Evolutionary conservation across 2,888 invertebrate species (phyloP), one percentile per base, ranked within the genome.

Genomic region (Pherbina coryleti): DNA sequence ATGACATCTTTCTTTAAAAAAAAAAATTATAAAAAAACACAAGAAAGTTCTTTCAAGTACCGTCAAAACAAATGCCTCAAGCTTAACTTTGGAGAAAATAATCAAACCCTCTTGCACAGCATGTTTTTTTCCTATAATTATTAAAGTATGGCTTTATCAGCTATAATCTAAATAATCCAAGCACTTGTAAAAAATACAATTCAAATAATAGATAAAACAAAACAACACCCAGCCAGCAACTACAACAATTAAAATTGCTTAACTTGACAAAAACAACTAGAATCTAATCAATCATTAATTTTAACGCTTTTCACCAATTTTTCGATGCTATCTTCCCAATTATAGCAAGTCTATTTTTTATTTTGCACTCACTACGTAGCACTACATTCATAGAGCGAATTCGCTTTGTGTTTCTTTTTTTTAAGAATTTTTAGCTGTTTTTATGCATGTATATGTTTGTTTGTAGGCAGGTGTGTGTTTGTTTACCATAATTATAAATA

Each of bases 251-350:
- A 37, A 34, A 37, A 66, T 14, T 22, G 44, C 9, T 34, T 22
- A 17, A 37, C 31, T 37, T 34, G 37, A 37, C 34, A 34, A 44
- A 37, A 34, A 60, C 60, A 22, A 19, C 31, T 67, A 34, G 22
- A 34, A 67, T 44, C 37, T 44, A 67, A 67, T 67, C 67, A 67
- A 67, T 34, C 37, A 11, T 22, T 67, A 31, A 67, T 44, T 67
- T 67, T 67, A 67, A 67, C 67, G 67, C 67, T 67, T 67, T 67
- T 67, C 67, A 34, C 67, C 37, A 67, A 67, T 19, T 37, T 37
- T 22, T 22, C 57, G 57, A 22, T 28, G 28, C 22, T 60, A 22
- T 22, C 25, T 19, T 28, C 11, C 9, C 57, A 60, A 60, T 60
- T 60, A 60, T 60, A 60, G 57, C 57, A 19, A 60, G 11, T 60